These are phyloP conservation scores for Laterallus jamaicensis DNA, from an alignment of 2,113 vertebrate species.

Conservation along the genomic window DNA sequence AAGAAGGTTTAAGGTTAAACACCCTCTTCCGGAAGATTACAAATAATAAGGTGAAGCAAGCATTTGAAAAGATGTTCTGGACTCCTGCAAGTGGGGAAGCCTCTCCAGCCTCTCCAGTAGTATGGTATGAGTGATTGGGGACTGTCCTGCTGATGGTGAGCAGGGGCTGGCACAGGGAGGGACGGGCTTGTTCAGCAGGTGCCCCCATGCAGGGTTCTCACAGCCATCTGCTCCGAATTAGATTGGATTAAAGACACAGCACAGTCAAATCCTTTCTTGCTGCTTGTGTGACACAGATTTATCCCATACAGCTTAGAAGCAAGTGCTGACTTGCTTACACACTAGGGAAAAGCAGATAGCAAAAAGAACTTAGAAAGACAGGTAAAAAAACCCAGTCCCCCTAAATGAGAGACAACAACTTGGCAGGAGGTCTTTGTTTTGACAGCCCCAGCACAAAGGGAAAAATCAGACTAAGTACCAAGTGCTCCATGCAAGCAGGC, in stretches of 20 bases:
- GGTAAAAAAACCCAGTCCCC: background rate
- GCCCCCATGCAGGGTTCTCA: background rate
- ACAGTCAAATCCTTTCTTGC: background rate
- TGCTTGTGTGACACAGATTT: conserved; percentile 10
- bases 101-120: background rate
- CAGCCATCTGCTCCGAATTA: conserved; percentile 54
- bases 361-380: background rate
- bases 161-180: fast-evolving
- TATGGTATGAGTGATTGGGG: background rate
- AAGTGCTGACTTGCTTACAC: background rate
- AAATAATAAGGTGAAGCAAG: background rate
- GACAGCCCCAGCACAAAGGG: background rate
- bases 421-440: background rate
- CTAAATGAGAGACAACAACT: background rate
- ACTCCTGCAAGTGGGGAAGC: fast-evolving
- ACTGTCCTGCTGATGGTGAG: background rate
- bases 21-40: conserved; percentile 14
- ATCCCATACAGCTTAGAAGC: background rate
- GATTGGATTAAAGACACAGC: conserved; percentile 1
- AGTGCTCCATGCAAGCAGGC: background rate
- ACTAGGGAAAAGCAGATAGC: background rate
- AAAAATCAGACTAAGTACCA: background rate
- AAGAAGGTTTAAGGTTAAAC: conserved; percentile 3
- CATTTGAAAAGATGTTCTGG: background rate
- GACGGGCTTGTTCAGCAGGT: fast-evolving